A percentile compares a stretch with the other conserved stretches of the same genome.
Evolutionary conservation across 2,888 invertebrate species (phyloP).

Genomic region (Liposcelis brunnea): DNA sequence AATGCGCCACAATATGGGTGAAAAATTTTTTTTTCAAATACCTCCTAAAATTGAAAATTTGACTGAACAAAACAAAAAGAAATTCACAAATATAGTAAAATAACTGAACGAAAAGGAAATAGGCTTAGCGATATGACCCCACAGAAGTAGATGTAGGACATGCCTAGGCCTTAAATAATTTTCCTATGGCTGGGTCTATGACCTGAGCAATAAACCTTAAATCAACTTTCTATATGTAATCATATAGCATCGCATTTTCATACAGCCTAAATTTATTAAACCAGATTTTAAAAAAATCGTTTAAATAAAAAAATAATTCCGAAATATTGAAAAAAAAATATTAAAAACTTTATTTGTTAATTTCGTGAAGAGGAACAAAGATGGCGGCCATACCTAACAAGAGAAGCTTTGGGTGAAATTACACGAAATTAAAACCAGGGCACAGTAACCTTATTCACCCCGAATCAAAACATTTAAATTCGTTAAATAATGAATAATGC

Average conservation of each 20-base stretch:
- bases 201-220: constrained; percentile 6
- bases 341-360: too few species aligned
- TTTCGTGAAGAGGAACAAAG: constrained; percentile 1
- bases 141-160: not conserved
- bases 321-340: too few species aligned
- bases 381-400: constrained; percentile 8
- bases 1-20: too few species aligned
- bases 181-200: constrained; percentile 4
- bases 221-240: not conserved
- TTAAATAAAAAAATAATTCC: too few species aligned
- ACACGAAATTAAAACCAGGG: constrained; percentile 1
- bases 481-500: too few species aligned
- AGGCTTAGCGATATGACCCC: not conserved
- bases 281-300: too few species aligned
- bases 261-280: too few species aligned
- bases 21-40: too few species aligned
- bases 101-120: not conserved
- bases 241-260: too few species aligned
- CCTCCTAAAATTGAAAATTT: too few species aligned
- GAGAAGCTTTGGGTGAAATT: constrained; percentile 5
- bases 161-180: not conserved
- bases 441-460: not conserved
- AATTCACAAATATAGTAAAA: not conserved
- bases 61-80: too few species aligned
- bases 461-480: too few species aligned